A percentile compares a stretch with the other conserved stretches of the same genome.
These are phyloP conservation scores for Metellina segmentata DNA, from an alignment of 2,888 invertebrate species.

Conservation along the genomic window DNA sequence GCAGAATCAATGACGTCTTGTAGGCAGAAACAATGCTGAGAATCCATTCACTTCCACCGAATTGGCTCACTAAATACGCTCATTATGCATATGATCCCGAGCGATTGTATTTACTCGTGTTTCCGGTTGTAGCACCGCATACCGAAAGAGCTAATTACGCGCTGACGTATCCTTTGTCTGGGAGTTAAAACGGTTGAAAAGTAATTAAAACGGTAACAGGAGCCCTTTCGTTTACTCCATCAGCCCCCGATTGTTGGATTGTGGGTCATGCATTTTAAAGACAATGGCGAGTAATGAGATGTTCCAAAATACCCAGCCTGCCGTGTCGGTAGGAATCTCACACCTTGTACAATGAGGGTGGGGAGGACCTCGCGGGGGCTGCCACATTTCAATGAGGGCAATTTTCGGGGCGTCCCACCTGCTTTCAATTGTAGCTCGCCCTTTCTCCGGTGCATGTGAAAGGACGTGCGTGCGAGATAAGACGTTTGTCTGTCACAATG, in stretches of 20 bases:
- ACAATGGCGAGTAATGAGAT: not conserved
- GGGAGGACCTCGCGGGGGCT: too few species aligned
- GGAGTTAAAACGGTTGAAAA: not conserved
- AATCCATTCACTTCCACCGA: too few species aligned
- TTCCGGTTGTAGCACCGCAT: too few species aligned
- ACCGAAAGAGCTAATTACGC: not conserved
- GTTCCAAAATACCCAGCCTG: too few species aligned
- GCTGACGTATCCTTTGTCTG: not conserved
- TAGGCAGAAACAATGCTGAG: too few species aligned
- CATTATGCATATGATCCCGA: too few species aligned
- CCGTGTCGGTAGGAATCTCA: too few species aligned
- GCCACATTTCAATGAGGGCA: not conserved
- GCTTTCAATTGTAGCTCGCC: not conserved
- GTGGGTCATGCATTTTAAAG: not conserved
- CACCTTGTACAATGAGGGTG: too few species aligned
- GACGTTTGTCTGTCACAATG: not conserved
- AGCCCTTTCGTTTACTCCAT: not conserved
- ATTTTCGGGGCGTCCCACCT: slow-evolving; percentile 7
- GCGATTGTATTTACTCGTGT: too few species aligned
- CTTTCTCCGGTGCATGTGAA: not conserved
- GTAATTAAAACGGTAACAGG: not conserved
- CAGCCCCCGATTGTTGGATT: not conserved
- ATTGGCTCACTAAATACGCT: too few species aligned
- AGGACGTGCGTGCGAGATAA: not conserved
- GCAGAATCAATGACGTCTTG: too few species aligned